Evolutionary conservation across 2,113 vertebrate species (phyloP).

Genomic region (Pelecanoides urinatrix): DNA sequence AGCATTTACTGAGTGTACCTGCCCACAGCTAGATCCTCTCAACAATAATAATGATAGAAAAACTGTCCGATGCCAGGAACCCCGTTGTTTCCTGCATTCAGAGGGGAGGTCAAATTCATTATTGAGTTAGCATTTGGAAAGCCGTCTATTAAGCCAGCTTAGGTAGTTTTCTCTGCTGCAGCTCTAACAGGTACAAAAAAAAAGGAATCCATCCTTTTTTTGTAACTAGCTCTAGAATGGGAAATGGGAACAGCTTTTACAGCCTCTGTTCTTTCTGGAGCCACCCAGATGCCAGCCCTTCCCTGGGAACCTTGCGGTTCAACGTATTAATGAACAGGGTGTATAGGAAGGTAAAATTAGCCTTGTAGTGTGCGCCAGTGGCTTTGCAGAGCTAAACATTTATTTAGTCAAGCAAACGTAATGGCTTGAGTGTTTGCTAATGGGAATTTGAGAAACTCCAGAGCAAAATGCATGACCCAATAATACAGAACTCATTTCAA

Average conservation of each 20-base stretch:
- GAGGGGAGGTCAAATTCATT: neutral
- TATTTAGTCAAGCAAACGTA: neutral
- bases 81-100: neutral
- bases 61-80: neutral
- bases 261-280: neutral
- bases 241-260: neutral
- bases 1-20: accelerated
- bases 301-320: neutral
- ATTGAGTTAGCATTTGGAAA: neutral
- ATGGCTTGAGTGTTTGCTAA: neutral
- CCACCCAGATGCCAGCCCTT: neutral
- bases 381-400: neutral
- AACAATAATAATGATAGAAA: accelerated
- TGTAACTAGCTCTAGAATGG: neutral
- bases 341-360: neutral
- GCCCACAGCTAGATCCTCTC: neutral
- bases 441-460: neutral
- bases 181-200: neutral
- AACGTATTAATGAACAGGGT: neutral
- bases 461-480: neutral
- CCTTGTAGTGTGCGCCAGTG: accelerated
- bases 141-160: neutral
- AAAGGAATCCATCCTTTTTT: neutral
- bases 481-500: neutral
- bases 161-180: neutral